A percentile compares a stretch with the other conserved stretches of the same genome.
These are phyloP conservation scores for Catharus ustulatus DNA, from an alignment of 2,797 vertebrate species.

Conservation along the genomic window DNA sequence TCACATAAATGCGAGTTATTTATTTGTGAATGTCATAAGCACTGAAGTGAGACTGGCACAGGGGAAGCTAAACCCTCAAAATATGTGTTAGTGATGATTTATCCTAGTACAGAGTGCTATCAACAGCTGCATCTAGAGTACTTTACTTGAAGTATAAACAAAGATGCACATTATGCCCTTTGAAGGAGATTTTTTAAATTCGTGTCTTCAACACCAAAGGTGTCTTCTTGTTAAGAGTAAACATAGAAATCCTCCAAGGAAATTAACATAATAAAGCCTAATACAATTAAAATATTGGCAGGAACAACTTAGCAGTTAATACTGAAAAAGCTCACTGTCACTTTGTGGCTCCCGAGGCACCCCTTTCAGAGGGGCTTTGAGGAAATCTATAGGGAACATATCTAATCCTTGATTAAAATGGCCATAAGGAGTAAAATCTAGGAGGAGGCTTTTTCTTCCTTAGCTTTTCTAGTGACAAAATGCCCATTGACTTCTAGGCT, in stretches of 20 bases:
- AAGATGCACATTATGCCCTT: not conserved
- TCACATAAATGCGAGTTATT: not conserved
- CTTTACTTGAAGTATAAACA: not conserved
- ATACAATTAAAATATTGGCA: not conserved
- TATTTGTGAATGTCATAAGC: not conserved
- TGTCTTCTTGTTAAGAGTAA: not conserved
- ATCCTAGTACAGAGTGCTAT: not conserved
- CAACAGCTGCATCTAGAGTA: not conserved
- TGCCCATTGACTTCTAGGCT: not conserved
- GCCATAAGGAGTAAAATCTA: not conserved
- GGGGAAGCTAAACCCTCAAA: constrained; percentile 1
- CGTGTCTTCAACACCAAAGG: not conserved
- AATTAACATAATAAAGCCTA: not conserved
- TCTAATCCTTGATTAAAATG: not conserved
- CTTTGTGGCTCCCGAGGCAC: not conserved
- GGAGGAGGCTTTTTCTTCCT: not conserved
- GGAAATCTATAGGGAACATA: not conserved
- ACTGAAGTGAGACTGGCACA: not conserved
- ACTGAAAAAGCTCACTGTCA: not conserved
- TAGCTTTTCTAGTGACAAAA: not conserved
- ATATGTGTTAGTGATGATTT: not conserved
- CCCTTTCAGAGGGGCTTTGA: not conserved
- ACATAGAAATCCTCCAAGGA: not conserved
- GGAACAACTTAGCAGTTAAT: not conserved
- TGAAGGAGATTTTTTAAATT: not conserved